Base-by-base conservation (phyloP, 2,113 vertebrate species). In the Microcebus tavaratra region DNA sequence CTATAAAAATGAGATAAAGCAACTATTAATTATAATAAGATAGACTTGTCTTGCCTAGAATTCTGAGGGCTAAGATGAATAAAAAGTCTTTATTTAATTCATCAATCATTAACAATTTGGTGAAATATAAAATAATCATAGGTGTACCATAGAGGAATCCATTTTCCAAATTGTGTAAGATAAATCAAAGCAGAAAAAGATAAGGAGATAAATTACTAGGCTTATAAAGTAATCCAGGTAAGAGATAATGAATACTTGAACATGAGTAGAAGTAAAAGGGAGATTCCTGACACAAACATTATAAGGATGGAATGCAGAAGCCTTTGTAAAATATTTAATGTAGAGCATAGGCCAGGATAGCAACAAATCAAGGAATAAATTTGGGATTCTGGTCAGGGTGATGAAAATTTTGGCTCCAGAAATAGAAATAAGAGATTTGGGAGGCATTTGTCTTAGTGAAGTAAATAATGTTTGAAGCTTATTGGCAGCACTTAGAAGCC, bases 91-190 rank as follows among this genome's bases (percentile, higher is more conserved):
- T 39, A 42, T 88, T 92, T 85, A 91, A 84, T 80, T 91, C 39
- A 91, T 67, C n/a, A 59, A 25, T 65, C 70, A 27, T 34, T 84
- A 3, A 93, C 68, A 29, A 80, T 84, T 84, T 73, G n/a, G 27
- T 84, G 29, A 96, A 73, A 80, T 88, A 25, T 70, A 55, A 67
- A 91, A 31, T 91, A 91, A 67, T 75, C 27, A 84, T 67, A 80
- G 25, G 7, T 85, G 4, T 31, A 45, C 11, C 55, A 63, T 53
- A 88, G 90, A 90, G 75, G 39, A 36, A 48, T 88, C n/a, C 68
- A 1, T 88, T 95, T 75, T 87, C 27, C 42, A 81, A 68, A 63
- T 88, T 73, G 7, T 76, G 13, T 67, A 61, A 78, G 70, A 70
- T 86, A 79, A 82, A 15, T n/a, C 65, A 23, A 25, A 72, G 5